These are phyloP conservation scores for Acanthurus tractus DNA, from an alignment of 2,797 vertebrate genomes.

Conservation along the genomic window DNA sequence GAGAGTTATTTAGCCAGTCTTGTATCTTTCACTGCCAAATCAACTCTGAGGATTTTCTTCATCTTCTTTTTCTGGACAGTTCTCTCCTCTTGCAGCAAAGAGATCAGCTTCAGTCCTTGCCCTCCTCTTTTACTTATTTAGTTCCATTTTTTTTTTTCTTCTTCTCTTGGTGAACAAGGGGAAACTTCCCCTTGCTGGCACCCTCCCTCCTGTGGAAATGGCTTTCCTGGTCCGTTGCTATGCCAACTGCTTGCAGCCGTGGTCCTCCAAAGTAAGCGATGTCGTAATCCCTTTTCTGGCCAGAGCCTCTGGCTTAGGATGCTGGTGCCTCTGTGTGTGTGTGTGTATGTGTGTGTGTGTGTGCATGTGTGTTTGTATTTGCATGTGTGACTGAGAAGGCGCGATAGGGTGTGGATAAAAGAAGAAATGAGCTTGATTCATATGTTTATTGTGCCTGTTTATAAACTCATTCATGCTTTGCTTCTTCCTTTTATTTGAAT, in stretches of 20 bases:
- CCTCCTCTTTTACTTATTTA: constrained; percentile 36
- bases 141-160: constrained; percentile 36
- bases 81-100: constrained; percentile 24
- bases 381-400: constrained; percentile 28
- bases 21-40: constrained; percentile 8
- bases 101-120: constrained; percentile 23
- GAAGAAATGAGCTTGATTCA: constrained; percentile 48
- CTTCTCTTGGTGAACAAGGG: constrained; percentile 79
- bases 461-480: constrained; percentile 29
- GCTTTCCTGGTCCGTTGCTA: constrained; percentile 99
- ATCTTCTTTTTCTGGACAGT: constrained; percentile 22
- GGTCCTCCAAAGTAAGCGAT: constrained; percentile 99
- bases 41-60: constrained; percentile 20
- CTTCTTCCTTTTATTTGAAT: constrained; percentile 27
- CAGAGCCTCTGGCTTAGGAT: constrained; percentile 59
- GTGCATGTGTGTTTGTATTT: constrained; percentile 21
- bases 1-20: constrained; percentile 10
- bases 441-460: constrained; percentile 44
- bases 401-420: constrained; percentile 40
- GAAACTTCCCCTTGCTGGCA: constrained; percentile 87
- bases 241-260: constrained; percentile 99
- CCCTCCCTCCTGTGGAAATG: constrained; percentile 89
- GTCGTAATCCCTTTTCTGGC: constrained; percentile 85
- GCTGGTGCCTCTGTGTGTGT: constrained; percentile 37
- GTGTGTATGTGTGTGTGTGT: constrained; percentile 40